These are phyloP conservation scores for Hippolais icterina DNA, from an alignment of 2,113 vertebrate genomes.

Conservation along the genomic window DNA sequence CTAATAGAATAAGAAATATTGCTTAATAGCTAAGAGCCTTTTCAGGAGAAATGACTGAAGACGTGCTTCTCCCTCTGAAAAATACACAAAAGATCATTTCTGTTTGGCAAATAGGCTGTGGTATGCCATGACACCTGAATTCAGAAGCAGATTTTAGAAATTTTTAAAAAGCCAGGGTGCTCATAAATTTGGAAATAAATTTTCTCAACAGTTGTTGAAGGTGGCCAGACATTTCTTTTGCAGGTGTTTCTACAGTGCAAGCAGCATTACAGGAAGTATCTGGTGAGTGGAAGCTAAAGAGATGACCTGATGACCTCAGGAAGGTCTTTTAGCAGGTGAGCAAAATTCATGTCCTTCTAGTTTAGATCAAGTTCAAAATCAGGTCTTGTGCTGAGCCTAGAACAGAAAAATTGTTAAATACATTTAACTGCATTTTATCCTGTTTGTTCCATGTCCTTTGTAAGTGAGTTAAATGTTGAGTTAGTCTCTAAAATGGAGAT, in stretches of 20 bases:
- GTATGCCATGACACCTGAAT: background rate
- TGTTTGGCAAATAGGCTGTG: background rate
- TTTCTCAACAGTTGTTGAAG: background rate
- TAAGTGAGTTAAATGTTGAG: background rate
- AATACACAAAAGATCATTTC: background rate
- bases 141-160: background rate
- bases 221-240: background rate
- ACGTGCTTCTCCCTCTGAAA: background rate
- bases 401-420: background rate
- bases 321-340: background rate
- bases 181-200: background rate
- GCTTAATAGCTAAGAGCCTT: background rate
- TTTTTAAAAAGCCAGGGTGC: background rate
- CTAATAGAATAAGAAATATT: background rate
- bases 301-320: background rate
- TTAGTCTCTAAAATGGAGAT: background rate
- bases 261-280: background rate
- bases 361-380: background rate
- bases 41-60: background rate
- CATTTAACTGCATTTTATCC: background rate
- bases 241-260: background rate
- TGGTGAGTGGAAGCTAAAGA: background rate
- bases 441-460: fast-evolving
- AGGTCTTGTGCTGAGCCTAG: background rate
- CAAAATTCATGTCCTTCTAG: background rate